Conservation (phyloP, 2,113 vertebrate species). For the Calypte anna region DNA sequence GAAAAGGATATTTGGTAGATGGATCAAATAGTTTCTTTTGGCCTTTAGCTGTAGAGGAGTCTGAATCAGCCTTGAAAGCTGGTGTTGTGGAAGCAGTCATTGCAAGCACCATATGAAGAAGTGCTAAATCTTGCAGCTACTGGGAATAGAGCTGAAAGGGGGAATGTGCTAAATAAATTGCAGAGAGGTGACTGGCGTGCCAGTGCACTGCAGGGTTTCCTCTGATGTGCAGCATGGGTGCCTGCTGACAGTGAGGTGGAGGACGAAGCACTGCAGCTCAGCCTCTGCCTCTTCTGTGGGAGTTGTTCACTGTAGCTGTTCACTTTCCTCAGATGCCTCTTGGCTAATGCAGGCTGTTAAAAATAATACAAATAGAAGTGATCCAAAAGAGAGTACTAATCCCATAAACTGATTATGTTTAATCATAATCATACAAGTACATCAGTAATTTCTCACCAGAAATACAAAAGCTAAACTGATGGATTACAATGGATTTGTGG, state of each 20-base stretch:
- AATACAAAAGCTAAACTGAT: not conserved
- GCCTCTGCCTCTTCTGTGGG: not conserved
- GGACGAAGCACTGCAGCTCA: not conserved
- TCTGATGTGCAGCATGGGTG: not conserved
- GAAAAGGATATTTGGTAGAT: not conserved
- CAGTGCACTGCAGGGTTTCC: not conserved
- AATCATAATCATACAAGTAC: not conserved
- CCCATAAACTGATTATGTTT: not conserved
- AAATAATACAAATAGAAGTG: not conserved
- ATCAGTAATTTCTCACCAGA: conserved; percentile 8
- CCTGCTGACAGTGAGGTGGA: not conserved
- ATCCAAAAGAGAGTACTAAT: not conserved
- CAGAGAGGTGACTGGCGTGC: not conserved
- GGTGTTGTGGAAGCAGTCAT: not conserved
- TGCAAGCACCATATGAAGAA: not conserved
- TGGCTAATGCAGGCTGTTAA: not conserved
- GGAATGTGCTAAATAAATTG: not conserved
- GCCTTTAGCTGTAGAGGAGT: not conserved
- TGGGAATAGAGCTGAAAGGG: not conserved
- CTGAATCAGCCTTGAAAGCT: not conserved
- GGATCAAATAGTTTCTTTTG: not conserved
- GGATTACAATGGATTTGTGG: conserved; percentile 14
- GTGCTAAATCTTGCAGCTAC: not conserved
- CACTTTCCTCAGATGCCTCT: not conserved
- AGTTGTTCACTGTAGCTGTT: not conserved